Conservation (phyloP, 2,888 invertebrate genomes). For the Julus scanicus region DNA sequence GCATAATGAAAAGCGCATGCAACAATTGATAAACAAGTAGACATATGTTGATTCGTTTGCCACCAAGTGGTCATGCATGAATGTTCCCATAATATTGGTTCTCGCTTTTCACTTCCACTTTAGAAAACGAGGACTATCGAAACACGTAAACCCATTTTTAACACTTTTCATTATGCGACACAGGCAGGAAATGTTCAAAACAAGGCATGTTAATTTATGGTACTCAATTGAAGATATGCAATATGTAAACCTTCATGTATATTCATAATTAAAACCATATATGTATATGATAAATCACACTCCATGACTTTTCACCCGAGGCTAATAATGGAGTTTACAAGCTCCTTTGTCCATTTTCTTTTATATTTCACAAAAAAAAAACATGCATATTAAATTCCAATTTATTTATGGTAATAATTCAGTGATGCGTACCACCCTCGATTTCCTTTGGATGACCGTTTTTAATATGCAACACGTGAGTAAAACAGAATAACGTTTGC, state of each 20-base stretch:
- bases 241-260: conserved; percentile 12
- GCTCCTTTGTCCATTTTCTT: neutral
- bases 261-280: neutral
- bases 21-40: conserved; percentile 27
- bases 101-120: conserved; percentile 13
- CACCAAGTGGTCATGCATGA: conserved; percentile 21
- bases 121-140: neutral
- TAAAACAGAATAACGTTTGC: neutral
- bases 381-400: neutral
- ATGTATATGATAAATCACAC: neutral
- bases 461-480: neutral
- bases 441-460: neutral
- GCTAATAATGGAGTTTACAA: neutral
- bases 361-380: neutral
- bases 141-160: conserved; percentile 24
- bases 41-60: neutral
- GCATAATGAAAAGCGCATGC: neutral
- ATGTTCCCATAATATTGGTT: conserved; percentile 1
- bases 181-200: neutral
- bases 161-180: neutral
- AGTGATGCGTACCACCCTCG: neutral
- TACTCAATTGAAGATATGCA: neutral
- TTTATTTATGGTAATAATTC: neutral
- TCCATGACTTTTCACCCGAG: neutral
- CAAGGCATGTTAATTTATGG: neutral